phyloP scores from a whole-genome alignment of 2,113 vertebrate species.

The Jacana jacana region DNA sequence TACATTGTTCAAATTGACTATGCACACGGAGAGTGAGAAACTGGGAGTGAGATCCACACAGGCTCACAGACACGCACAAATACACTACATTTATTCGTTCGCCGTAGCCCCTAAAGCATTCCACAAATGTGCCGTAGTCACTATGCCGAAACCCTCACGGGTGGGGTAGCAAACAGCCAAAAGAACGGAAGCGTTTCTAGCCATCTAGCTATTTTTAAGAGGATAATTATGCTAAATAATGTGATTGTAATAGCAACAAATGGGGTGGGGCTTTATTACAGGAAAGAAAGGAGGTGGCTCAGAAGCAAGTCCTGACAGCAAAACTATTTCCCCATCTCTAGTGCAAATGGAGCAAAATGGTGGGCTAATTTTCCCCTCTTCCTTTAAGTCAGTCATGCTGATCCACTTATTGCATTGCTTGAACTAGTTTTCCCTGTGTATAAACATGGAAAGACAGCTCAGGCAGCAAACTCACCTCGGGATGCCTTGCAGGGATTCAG shows the following conservation, averaged over 20 bases:
- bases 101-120: neutral
- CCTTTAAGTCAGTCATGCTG: slow-evolving; percentile 52
- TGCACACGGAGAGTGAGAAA: neutral
- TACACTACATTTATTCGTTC: slow-evolving; percentile 8
- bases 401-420: slow-evolving; percentile 52
- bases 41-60: neutral
- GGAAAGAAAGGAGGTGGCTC: slow-evolving; percentile 42
- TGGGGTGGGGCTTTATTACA: slow-evolving; percentile 49
- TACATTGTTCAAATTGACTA: slow-evolving; percentile 53
- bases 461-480: slow-evolving; percentile 61
- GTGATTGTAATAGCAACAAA: slow-evolving; percentile 49
- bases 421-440: slow-evolving; percentile 63
- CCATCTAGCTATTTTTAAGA: slow-evolving; percentile 46
- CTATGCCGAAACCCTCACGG: slow-evolving; percentile 19
- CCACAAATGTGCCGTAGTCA: neutral
- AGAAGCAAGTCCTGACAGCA: slow-evolving; percentile 50
- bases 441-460: slow-evolving; percentile 58
- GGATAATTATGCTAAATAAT: slow-evolving; percentile 50
- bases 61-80: neutral
- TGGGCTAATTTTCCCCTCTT: slow-evolving; percentile 41
- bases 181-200: slow-evolving; percentile 20
- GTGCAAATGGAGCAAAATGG: slow-evolving; percentile 40
- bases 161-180: neutral
- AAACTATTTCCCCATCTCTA: slow-evolving; percentile 61
- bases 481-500: slow-evolving; percentile 70